Percentiles rank a stretch among this genome's conserved stretches.
Evolutionary conservation across 2,888 invertebrate species (phyloP).

Genomic region (Galerucella nymphaeae): DNA sequence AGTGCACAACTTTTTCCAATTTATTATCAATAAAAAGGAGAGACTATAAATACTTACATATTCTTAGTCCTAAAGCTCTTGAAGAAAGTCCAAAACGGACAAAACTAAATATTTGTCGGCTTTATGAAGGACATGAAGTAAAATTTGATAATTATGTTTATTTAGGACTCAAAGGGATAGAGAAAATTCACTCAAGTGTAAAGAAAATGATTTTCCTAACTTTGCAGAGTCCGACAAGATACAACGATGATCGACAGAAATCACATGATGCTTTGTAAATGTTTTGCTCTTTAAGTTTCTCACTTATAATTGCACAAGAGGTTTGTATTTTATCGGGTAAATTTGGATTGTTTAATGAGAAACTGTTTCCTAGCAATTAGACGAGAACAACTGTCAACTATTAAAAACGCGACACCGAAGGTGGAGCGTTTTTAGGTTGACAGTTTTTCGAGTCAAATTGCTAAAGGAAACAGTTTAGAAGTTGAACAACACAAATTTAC

Average conservation of each 20-base stretch:
- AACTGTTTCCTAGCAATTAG: too few relatives aligned
- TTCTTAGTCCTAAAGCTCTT: conserved; percentile 11
- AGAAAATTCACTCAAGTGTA: conserved; percentile 25
- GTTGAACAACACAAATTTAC: too few relatives aligned
- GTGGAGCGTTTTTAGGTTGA: too few relatives aligned
- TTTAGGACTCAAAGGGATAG: conserved; percentile 23
- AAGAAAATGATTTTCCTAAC: conserved; percentile 13
- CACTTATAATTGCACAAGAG: too few relatives aligned
- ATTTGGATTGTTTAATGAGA: too few relatives aligned
- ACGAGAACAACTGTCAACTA: too few relatives aligned
- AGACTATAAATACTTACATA: conserved; percentile 24
- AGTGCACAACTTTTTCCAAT: conserved; percentile 31
- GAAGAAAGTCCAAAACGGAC: conserved; percentile 25
- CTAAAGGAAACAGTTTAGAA: too few relatives aligned
- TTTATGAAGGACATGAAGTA: conserved; percentile 24
- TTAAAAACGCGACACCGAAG: too few relatives aligned
- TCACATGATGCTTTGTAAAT: background rate
- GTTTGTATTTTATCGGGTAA: too few relatives aligned
- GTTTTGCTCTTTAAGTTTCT: conserved; percentile 1
- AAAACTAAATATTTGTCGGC: conserved; percentile 18
- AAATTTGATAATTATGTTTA: conserved; percentile 23
- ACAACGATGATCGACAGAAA: conserved; percentile 4
- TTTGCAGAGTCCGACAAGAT: conserved; percentile 3
- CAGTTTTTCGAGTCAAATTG: too few relatives aligned
- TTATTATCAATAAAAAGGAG: conserved; percentile 37